Base-by-base conservation (phyloP, 2,113 vertebrate genomes). In the Caloenas nicobarica region DNA sequence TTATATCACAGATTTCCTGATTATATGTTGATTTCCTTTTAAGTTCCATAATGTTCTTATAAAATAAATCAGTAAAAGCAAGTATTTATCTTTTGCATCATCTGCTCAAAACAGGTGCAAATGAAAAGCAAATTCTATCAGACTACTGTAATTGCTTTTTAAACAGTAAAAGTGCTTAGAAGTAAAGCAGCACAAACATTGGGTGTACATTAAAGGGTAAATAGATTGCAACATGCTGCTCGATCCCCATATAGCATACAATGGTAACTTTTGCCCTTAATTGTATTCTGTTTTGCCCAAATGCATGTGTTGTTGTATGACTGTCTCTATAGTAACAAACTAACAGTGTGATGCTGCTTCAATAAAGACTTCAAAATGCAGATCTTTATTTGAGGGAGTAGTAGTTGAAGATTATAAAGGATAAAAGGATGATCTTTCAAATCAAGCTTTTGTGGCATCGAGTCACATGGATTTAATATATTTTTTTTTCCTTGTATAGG, bases 351-450 rank as follows among this genome's bases (percentile, higher is more conserved):
- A 51, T 62, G 15, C 7, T 57, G 51, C 56, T 86, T 91, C 70
- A 71, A 26, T 48, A 44, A 81, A 92, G 54, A 28, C 36, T 80
- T 85, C n/a, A 85, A 82, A 91, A 86, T 60, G 23, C n/a, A 94
- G 56, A 89, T 87, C 60, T 96, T 95, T 94, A 89, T 95, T 91
- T 97, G 62, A 70, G 91, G 42, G 26, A 28, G 22, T 46, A 58
- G 33, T 44, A 57, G 65, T 14, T 65, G 88, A 91, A 93, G 95
- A 97, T 97, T 95, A 96, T 83, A 61, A 91, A 82, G 87, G 87
- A 95, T 97, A 83, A 95, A 87, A 93, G 29, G 77, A 91, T 95
- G 31, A 94, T 81, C 64, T 78, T 91, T 77, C 40, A 60, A 71
- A 72, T 87, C 48, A 92, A 40, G 92, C 16, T 93, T 89, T 96